Evolutionary conservation across 1,140 invertebrate species (phyloP).

Genomic region (Trachelipus rathkii): DNA sequence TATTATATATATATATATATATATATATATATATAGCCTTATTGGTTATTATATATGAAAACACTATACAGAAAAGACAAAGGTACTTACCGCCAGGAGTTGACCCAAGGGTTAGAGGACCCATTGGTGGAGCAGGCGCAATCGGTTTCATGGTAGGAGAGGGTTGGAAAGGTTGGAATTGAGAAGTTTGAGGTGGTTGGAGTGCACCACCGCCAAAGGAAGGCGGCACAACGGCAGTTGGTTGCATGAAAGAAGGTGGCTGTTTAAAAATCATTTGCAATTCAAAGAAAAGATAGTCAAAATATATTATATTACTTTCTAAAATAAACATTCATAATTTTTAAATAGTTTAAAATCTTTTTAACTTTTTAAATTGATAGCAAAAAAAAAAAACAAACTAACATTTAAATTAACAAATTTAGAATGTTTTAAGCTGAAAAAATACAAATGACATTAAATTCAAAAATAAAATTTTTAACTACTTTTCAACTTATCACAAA

Average conservation of each 20-base stretch:
- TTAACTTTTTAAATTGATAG: neutral
- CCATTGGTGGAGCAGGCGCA: slow-evolving; percentile 19
- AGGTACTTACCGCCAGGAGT: slow-evolving; percentile 9
- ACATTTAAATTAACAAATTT: too few species aligned
- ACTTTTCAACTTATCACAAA: too few species aligned
- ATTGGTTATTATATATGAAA: neutral
- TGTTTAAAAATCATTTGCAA: neutral
- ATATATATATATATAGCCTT: neutral
- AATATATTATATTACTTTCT: too few species aligned
- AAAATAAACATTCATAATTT: too few species aligned
- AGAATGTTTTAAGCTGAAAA: too few species aligned
- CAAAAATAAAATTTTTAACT: too few species aligned
- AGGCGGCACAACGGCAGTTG: slow-evolving; percentile 18
- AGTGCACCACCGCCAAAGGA: slow-evolving; percentile 10
- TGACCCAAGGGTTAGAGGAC: slow-evolving; percentile 6
- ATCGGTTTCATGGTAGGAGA: slow-evolving; percentile 6
- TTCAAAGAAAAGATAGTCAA: too few species aligned
- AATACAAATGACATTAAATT: too few species aligned
- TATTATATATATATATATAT: neutral
- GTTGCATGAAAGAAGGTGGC: slow-evolving; percentile 24
- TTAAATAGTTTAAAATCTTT: too few species aligned
- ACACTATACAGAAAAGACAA: neutral
- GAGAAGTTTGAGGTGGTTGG: slow-evolving; percentile 16
- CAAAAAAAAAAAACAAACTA: neutral
- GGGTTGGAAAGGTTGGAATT: slow-evolving; percentile 3